phyloP scores from a whole-genome alignment of 2,113 vertebrate species.

The Carettochelys insculpta region DNA sequence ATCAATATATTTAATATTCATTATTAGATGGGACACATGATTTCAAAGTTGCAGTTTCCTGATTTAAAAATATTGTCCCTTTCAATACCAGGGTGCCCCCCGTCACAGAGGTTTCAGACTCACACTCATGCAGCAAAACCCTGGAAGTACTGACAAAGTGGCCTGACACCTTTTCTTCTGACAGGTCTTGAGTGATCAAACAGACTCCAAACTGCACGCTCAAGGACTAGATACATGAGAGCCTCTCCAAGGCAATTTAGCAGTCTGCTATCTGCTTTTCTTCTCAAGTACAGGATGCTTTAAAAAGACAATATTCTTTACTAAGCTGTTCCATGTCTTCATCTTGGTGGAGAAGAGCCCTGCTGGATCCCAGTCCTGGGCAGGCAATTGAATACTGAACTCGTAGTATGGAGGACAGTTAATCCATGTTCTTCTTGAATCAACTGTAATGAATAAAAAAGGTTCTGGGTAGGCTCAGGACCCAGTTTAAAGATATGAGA shows the following conservation, averaged over 20 bases:
- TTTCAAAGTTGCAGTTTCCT: slow-evolving; percentile 23
- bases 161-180: not conserved
- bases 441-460: not conserved
- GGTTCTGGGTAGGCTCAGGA: not conserved
- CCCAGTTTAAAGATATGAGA: slow-evolving; percentile 8
- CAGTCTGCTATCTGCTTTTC: accelerated
- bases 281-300: not conserved
- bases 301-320: not conserved
- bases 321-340: not conserved
- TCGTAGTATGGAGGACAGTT: not conserved
- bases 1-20: not conserved
- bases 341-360: slow-evolving; percentile 4
- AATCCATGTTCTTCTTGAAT: not conserved
- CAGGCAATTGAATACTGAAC: slow-evolving; percentile 48
- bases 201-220: not conserved
- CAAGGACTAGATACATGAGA: not conserved
- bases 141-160: not conserved
- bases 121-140: not conserved
- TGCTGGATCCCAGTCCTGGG: not conserved
- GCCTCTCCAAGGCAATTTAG: not conserved
- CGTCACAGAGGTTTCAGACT: not conserved
- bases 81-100: not conserved
- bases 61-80: slow-evolving; percentile 40
- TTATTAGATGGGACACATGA: not conserved
- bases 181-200: not conserved